Conservation (phyloP, 1,140 invertebrate species). For the Drosophila mayri region DNA sequence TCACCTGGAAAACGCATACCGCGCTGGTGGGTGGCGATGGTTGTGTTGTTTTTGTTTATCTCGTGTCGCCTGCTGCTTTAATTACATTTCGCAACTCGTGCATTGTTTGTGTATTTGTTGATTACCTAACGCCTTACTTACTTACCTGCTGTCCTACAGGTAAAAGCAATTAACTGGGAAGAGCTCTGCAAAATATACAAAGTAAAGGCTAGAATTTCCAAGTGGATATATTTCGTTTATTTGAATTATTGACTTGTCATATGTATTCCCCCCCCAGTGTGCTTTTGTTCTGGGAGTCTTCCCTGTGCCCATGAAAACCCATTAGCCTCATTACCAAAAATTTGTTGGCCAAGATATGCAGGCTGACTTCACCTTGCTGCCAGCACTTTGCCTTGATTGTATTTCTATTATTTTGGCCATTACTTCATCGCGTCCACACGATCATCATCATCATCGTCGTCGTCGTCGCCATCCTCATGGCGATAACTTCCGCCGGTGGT, state of each 20-base stretch:
- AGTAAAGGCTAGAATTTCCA: not conserved
- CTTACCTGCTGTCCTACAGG: slow-evolving; percentile 29
- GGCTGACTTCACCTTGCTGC: slow-evolving; percentile 36
- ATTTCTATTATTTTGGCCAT: slow-evolving; percentile 67
- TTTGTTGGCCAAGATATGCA: slow-evolving; percentile 58
- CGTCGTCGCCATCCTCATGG: slow-evolving; percentile 18
- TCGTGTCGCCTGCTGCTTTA: slow-evolving; percentile 17
- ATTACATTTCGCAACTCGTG: slow-evolving; percentile 39
- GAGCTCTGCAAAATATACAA: slow-evolving; percentile 41
- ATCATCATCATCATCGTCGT: slow-evolving; percentile 13
- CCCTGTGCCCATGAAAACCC: slow-evolving; percentile 8
- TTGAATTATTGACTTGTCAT: not conserved
- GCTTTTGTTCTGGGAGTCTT: not conserved
- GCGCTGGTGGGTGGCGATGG: slow-evolving; percentile 17
- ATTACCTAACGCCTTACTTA: slow-evolving; percentile 40
- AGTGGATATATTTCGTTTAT: not conserved
- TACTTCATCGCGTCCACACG: slow-evolving; percentile 62
- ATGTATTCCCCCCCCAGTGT: too few relatives aligned
- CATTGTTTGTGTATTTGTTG: slow-evolving; percentile 50
- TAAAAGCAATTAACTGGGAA: slow-evolving; percentile 56
- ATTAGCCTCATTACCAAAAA: slow-evolving; percentile 70
- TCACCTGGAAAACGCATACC: slow-evolving; percentile 9
- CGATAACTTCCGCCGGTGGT: slow-evolving; percentile 60
- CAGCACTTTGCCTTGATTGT: slow-evolving; percentile 66
- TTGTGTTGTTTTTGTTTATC: slow-evolving; percentile 49